Percentiles rank a stretch among this genome's conserved stretches.
Conservation (phyloP, 2,888 invertebrate species). For the Epinotia bilunana region DNA sequence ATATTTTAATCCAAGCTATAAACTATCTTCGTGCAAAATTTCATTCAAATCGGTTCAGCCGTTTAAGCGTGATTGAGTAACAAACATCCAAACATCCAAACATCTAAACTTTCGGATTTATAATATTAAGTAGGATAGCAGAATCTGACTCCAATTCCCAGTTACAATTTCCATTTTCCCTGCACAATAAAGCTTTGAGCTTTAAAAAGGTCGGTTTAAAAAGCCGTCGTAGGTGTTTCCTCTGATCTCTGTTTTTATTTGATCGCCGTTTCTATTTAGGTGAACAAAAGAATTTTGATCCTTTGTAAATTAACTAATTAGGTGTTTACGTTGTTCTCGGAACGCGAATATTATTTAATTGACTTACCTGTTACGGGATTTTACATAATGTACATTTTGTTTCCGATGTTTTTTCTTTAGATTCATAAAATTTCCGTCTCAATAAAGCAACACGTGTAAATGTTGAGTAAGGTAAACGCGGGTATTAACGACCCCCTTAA, state of each 20-base stretch:
- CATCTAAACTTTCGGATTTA: no score
- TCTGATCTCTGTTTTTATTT: conserved; percentile 16
- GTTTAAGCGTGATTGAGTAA: no score
- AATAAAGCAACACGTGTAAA: no score
- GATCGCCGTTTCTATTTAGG: conserved; percentile 4
- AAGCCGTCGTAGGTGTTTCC: conserved; percentile 1
- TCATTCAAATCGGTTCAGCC: no score
- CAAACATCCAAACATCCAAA: no score
- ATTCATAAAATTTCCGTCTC: no score
- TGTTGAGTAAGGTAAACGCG: no score
- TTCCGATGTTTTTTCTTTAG: no score
- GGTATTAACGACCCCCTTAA: no score
- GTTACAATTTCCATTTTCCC: conserved; percentile 5
- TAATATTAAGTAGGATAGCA: no score
- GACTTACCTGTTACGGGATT: conserved; percentile 3
- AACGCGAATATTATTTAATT: conserved; percentile 4
- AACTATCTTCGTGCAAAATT: no score
- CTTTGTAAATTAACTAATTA: conserved; percentile 18
- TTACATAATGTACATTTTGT: background rate
- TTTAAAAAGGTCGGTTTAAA: background rate
- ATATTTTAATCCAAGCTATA: no score
- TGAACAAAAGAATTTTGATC: conserved; percentile 11
- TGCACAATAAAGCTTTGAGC: background rate
- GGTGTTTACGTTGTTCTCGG: conserved; percentile 24
- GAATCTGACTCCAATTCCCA: background rate